Percentiles rank a stretch among this genome's conserved stretches.
phyloP scores from a whole-genome alignment of 2,113 vertebrate genomes.

The Proterorhinus semilunaris region DNA sequence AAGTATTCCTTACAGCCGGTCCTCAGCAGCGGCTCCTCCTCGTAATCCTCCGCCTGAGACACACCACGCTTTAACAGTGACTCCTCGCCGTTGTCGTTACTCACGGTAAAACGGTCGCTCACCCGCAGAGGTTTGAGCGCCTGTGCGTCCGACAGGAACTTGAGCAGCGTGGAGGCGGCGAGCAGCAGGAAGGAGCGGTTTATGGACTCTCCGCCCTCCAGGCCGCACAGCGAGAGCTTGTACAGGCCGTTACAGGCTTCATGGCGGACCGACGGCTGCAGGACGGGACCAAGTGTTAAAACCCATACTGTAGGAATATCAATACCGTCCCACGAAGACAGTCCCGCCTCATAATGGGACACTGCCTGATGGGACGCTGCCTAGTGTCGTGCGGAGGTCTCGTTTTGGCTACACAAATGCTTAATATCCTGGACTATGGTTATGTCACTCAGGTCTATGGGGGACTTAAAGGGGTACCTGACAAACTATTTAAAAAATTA shows the following conservation, averaged over 20 bases:
- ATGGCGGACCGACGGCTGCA: slow-evolving; percentile 91
- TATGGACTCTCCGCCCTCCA: slow-evolving; percentile 96
- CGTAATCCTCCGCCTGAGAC: slow-evolving; percentile 91
- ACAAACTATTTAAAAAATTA: no score
- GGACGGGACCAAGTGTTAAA: neutral
- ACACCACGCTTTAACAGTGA: neutral
- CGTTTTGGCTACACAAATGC: no score
- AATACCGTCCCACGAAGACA: no score
- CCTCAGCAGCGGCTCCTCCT: slow-evolving; percentile 90
- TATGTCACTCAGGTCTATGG: no score
- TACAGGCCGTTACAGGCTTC: slow-evolving; percentile 97
- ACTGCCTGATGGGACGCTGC: no score
- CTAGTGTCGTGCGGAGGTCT: no score
- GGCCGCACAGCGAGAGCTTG: slow-evolving; percentile 93
- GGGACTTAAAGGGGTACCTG: no score
- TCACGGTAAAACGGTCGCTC: slow-evolving; percentile 10
- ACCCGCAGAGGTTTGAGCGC: slow-evolving; percentile 92
- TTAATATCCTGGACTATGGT: no score
- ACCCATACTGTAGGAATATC: neutral
- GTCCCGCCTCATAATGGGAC: no score
- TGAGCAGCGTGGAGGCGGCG: slow-evolving; percentile 93
- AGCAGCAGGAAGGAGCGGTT: slow-evolving; percentile 95
- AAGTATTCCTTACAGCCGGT: slow-evolving; percentile 98
- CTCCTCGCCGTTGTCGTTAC: no score
- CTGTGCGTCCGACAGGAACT: slow-evolving; percentile 97